These are phyloP conservation scores for Myrmecobius fasciatus DNA, from an alignment of 2,113 vertebrate species.

Conservation along the genomic window DNA sequence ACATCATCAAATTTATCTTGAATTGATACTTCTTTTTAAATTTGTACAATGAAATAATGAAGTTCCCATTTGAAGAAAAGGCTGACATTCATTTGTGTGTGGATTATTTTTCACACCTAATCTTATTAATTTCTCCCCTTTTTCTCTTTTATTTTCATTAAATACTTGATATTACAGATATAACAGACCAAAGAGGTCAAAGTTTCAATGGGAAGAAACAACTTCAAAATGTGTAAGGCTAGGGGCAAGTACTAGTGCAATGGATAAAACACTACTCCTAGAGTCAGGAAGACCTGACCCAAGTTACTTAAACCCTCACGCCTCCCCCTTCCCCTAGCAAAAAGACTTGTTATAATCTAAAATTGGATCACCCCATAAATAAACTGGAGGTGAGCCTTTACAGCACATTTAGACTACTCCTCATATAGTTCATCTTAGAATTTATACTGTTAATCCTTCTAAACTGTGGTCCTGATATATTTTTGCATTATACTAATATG, in stretches of 20 bases:
- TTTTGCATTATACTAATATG: background rate
- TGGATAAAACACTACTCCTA: background rate
- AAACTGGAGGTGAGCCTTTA: background rate
- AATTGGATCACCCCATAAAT: background rate
- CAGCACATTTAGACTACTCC: background rate
- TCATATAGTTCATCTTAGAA: background rate
- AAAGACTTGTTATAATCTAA: background rate
- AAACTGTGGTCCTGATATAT: background rate
- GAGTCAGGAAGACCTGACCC: background rate
- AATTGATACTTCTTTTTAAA: background rate
- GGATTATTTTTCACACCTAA: slow-evolving; percentile 6
- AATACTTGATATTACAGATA: background rate
- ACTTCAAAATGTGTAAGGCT: background rate
- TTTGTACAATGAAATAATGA: slow-evolving; percentile 12
- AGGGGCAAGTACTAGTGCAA: background rate
- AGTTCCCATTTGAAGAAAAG: background rate
- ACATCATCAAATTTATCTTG: background rate
- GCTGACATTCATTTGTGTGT: background rate
- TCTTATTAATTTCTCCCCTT: background rate
- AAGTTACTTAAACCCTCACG: background rate
- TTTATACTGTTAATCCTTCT: background rate
- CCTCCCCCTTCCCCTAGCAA: background rate
- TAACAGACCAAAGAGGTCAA: background rate
- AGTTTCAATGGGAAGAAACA: background rate
- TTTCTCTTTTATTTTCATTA: background rate